Evolutionary conservation across 2,113 vertebrate species (phyloP).

Genomic region (Microcebus jonahi): DNA sequence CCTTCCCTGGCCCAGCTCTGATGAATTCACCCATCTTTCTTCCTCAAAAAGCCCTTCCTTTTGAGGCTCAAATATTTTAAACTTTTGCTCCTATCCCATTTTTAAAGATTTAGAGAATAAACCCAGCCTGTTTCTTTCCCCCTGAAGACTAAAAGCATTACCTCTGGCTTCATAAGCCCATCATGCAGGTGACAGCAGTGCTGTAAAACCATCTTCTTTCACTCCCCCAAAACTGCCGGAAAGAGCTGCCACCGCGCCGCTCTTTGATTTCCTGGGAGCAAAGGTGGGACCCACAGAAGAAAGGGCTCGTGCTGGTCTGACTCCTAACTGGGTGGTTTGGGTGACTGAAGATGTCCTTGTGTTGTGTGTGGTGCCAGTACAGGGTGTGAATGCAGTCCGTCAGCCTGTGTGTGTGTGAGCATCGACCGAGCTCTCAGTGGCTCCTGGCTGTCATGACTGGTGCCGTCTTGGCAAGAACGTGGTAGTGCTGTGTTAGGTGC

Average conservation of each 20-base stretch:
- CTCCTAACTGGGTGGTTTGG: background rate
- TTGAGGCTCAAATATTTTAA: background rate
- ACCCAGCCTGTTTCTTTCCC: background rate
- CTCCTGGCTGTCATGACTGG: background rate
- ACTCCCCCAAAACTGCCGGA: background rate
- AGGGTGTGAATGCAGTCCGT: background rate
- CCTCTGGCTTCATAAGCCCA: background rate
- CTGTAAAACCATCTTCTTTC: background rate
- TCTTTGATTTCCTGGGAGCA: background rate
- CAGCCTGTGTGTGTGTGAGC: background rate
- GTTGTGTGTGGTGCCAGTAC: background rate
- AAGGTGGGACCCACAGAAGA: background rate
- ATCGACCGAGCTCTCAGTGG: background rate
- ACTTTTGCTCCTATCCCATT: background rate
- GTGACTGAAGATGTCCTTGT: background rate
- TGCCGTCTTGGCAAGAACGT: background rate
- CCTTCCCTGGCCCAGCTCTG: too few relatives aligned
- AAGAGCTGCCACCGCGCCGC: background rate
- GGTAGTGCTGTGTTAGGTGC: background rate
- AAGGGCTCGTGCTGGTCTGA: background rate
- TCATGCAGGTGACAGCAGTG: background rate
- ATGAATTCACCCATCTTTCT: background rate
- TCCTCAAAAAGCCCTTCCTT: background rate
- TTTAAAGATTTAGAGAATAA: slow-evolving; percentile 14
- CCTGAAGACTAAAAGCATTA: background rate